These are phyloP conservation scores for Myotis davidii DNA, from an alignment of 2,113 vertebrate species.

Conservation along the genomic window DNA sequence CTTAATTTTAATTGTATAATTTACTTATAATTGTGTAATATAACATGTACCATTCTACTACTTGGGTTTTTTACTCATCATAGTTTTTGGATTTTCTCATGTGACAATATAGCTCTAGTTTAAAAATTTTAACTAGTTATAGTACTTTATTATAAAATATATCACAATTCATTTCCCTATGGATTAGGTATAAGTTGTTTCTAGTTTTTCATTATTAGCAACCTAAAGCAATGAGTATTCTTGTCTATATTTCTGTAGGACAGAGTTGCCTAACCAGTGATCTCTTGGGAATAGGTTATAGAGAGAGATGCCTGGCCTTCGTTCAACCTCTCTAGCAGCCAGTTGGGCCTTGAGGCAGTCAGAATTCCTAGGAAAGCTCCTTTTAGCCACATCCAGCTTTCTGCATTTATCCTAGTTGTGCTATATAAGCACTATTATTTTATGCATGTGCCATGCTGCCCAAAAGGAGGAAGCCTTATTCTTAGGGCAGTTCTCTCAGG, in stretches of 20 bases:
- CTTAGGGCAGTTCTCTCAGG: too few relatives aligned
- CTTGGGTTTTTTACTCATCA: not conserved
- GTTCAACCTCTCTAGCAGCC: not conserved
- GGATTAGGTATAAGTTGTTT: not conserved
- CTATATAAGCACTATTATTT: not conserved
- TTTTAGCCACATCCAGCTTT: not conserved
- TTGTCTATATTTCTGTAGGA: not conserved
- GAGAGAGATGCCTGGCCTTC: not conserved
- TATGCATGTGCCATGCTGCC: not conserved
- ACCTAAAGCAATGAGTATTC: not conserved
- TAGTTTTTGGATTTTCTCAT: not conserved
- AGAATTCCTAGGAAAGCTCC: not conserved
- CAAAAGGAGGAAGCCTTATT: not conserved
- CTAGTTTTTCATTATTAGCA: not conserved
- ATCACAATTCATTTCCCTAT: not conserved
- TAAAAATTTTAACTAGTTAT: not conserved
- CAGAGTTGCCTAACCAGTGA: not conserved
- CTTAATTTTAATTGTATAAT: not conserved
- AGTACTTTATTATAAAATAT: not conserved
- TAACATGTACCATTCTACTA: not conserved
- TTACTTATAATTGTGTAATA: not conserved
- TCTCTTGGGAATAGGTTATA: not conserved
- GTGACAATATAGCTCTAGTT: not conserved
- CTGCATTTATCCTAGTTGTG: not conserved
- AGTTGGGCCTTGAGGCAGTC: too few relatives aligned